phyloP scores from a whole-genome alignment of 2,888 invertebrate species.

The Zhengitettix transpicula region DNA sequence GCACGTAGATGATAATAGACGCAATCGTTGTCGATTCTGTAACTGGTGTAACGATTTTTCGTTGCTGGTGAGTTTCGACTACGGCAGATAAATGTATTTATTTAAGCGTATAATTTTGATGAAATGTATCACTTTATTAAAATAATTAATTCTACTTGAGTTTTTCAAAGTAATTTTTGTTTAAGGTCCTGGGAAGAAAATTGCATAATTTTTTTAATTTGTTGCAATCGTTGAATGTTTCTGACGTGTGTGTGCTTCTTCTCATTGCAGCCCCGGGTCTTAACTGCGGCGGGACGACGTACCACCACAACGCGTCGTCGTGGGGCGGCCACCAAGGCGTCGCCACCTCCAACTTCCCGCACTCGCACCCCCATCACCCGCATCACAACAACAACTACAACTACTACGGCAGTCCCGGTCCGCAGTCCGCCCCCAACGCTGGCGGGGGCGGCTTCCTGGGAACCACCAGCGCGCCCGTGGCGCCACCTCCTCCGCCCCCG shows the following conservation, averaged over 20 bases:
- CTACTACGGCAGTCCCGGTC: slow-evolving; percentile 35
- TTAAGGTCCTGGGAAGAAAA: no score
- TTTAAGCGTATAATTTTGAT: background rate
- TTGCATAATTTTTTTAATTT: no score
- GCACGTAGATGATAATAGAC: no score
- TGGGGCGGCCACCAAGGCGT: slow-evolving; percentile 3
- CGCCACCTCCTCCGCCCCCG: slow-evolving; percentile 7
- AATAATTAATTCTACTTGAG: background rate
- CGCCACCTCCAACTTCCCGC: slow-evolving; percentile 7
- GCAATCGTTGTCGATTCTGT: no score
- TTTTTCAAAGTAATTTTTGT: background rate
- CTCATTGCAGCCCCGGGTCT: slow-evolving; percentile 6
- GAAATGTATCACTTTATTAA: background rate
- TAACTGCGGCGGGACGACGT: slow-evolving; percentile 10
- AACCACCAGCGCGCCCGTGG: slow-evolving; percentile 21
- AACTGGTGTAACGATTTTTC: no score
- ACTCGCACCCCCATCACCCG: background rate
- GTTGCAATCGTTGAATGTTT: no score
- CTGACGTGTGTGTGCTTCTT: no score
- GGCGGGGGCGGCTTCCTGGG: slow-evolving; percentile 27
- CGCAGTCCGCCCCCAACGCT: slow-evolving; percentile 33
- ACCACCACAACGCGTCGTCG: slow-evolving; percentile 6
- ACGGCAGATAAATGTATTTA: background rate
- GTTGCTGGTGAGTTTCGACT: no score
- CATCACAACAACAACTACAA: slow-evolving; percentile 38